A percentile compares a stretch with the other conserved stretches of the same genome.
phyloP scores from a whole-genome alignment of 2,113 vertebrate genomes.

The Cavia aperea region DNA sequence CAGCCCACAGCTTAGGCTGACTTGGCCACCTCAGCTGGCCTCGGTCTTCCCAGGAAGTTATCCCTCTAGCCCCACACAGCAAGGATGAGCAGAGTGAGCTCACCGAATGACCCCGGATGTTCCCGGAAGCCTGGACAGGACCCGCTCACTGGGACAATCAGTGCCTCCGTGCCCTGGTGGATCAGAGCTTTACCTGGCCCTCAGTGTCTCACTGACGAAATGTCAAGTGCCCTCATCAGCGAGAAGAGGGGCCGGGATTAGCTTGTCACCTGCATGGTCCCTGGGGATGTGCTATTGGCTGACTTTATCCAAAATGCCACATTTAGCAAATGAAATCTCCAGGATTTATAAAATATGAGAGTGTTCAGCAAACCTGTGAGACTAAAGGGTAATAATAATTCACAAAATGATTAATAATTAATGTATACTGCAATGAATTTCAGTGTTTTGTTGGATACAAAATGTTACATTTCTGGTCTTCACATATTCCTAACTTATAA shows the following conservation, averaged over 20 bases:
- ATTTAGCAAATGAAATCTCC: slow-evolving; percentile 35
- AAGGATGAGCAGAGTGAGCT: background rate
- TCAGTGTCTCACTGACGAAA: background rate
- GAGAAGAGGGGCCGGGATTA: background rate
- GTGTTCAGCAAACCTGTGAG: slow-evolving; percentile 24
- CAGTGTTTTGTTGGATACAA: background rate
- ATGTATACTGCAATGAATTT: background rate
- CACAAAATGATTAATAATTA: slow-evolving; percentile 38
- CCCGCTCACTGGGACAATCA: background rate
- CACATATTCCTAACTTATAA: background rate
- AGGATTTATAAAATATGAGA: slow-evolving; percentile 1
- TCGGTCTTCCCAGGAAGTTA: background rate
- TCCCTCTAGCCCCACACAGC: background rate
- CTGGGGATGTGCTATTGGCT: background rate
- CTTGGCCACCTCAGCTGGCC: background rate
- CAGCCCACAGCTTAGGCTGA: background rate
- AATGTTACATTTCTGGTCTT: background rate
- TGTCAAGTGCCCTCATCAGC: slow-evolving; percentile 38
- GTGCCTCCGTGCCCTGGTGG: background rate
- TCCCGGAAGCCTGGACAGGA: background rate
- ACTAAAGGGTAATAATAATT: slow-evolving; percentile 15
- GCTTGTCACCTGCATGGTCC: background rate
- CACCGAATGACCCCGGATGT: background rate
- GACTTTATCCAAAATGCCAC: slow-evolving; percentile 33
- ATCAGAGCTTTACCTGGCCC: background rate